These are phyloP conservation scores for Crematogaster levior DNA, from an alignment of 2,888 invertebrate genomes.

Conservation along the genomic window DNA sequence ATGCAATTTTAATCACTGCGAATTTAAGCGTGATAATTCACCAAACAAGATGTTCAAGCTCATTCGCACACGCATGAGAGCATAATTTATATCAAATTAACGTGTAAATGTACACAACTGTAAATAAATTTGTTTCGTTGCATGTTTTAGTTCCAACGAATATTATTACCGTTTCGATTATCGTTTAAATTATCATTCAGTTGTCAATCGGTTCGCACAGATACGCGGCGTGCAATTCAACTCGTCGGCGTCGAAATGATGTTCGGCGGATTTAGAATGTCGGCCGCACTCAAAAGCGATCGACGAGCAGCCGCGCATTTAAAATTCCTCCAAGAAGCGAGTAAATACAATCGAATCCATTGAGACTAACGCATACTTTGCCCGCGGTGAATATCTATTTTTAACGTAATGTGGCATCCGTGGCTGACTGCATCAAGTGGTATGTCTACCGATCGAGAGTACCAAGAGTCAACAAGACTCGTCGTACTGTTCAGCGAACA, in stretches of 20 bases:
- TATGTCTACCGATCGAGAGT: not conserved
- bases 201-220: not conserved
- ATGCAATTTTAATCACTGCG: not conserved
- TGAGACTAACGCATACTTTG: not conserved
- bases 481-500: not conserved
- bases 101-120: too few species aligned
- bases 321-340: slow-evolving; percentile 58
- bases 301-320: slow-evolving; percentile 31
- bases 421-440: not conserved
- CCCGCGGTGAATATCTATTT: slow-evolving; percentile 59
- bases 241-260: slow-evolving; percentile 3
- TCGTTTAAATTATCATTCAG: not conserved
- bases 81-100: slow-evolving; percentile 15
- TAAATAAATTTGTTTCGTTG: slow-evolving; percentile 17
- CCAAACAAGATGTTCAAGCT: not conserved
- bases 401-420: slow-evolving; percentile 49
- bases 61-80: not conserved
- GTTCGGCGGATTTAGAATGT: slow-evolving; percentile 12
- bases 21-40: slow-evolving; percentile 13
- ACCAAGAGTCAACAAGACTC: slow-evolving; percentile 8
- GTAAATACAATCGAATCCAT: slow-evolving; percentile 31
- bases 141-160: not conserved
- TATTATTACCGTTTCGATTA: not conserved
- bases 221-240: not conserved
- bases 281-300: slow-evolving; percentile 34